Percentiles rank a stretch among this genome's conserved stretches.
Conservation (phyloP, 2,797 vertebrate genomes). For the Chaunax sp. region DNA sequence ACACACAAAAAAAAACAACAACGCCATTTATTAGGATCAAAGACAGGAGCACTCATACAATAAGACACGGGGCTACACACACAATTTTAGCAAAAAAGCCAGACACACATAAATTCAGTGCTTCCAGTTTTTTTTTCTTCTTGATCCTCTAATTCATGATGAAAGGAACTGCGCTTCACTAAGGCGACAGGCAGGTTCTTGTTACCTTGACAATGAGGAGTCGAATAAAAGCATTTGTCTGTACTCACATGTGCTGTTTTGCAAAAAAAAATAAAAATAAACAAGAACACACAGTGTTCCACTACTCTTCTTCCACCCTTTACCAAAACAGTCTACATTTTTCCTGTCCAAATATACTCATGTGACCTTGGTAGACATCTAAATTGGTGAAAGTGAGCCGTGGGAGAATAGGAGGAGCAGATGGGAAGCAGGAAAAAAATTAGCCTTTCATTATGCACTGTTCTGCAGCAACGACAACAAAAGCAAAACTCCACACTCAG, state of each 20-base stretch:
- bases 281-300: too few relatives aligned
- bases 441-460: constrained; percentile 40
- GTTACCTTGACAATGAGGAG: constrained; percentile 54
- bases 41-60: constrained; percentile 8
- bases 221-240: constrained; percentile 33
- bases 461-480: constrained; percentile 36
- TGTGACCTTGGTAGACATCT: constrained; percentile 20
- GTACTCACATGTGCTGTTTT: not conserved
- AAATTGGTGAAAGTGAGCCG: constrained; percentile 36
- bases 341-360: not conserved
- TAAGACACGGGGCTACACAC: not conserved
- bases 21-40: constrained; percentile 33
- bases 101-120: constrained; percentile 3
- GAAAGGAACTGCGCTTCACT: constrained; percentile 40
- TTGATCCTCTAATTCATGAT: constrained; percentile 22
- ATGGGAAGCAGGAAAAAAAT: constrained; percentile 17
- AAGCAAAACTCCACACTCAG: constrained; percentile 49
- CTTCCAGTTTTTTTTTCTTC: constrained; percentile 21
- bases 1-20: not conserved
- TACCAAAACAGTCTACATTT: not conserved
- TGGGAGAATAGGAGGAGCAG: constrained; percentile 13
- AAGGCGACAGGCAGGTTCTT: constrained; percentile 43
- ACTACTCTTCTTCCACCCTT: not conserved
- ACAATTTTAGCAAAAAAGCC: not conserved
- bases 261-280: too few relatives aligned